Evolutionary conservation across 1,140 invertebrate species (phyloP).

Genomic region (Drosophila trapezifrons): DNA sequence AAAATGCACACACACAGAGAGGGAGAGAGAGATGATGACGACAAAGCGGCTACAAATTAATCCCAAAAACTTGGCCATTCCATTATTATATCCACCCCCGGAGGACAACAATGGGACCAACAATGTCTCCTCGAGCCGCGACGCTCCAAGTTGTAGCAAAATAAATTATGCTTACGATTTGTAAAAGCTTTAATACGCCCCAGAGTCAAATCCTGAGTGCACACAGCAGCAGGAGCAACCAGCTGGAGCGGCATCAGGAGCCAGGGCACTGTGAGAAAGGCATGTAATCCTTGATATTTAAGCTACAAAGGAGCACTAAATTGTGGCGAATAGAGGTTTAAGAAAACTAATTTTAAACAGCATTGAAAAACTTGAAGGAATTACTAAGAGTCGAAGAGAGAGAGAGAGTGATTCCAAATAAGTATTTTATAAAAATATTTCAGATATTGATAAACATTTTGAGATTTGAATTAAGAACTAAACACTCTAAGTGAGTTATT

Average conservation of each 20-base stretch:
- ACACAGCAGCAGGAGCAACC: conserved; percentile 53
- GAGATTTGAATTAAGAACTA: not conserved
- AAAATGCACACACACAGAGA: too few relatives aligned
- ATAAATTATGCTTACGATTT: conserved; percentile 81
- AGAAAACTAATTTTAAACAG: not conserved
- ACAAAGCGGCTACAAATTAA: too few relatives aligned
- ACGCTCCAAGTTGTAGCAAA: conserved; percentile 65
- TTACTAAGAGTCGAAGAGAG: too few relatives aligned
- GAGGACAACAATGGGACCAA: conserved; percentile 17
- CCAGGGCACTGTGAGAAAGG: conserved; percentile 12
- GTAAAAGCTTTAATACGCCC: conserved; percentile 79
- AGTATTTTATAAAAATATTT: too few relatives aligned
- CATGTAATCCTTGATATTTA: too few relatives aligned
- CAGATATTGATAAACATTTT: not conserved
- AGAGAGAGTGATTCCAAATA: too few relatives aligned
- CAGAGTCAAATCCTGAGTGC: conserved; percentile 78
- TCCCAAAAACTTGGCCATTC: conserved; percentile 51
- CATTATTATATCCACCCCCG: conserved; percentile 34
- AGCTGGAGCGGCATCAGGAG: conserved; percentile 37
- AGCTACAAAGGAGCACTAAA: too few relatives aligned
- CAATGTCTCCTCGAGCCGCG: conserved; percentile 40
- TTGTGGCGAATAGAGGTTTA: too few relatives aligned
- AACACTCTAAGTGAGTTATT: too few relatives aligned
- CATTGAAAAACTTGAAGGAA: too few relatives aligned
- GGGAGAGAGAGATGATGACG: too few relatives aligned